phyloP scores from a whole-genome alignment of 2,888 invertebrate genomes.

The Troglohyphantes excavatus region DNA sequence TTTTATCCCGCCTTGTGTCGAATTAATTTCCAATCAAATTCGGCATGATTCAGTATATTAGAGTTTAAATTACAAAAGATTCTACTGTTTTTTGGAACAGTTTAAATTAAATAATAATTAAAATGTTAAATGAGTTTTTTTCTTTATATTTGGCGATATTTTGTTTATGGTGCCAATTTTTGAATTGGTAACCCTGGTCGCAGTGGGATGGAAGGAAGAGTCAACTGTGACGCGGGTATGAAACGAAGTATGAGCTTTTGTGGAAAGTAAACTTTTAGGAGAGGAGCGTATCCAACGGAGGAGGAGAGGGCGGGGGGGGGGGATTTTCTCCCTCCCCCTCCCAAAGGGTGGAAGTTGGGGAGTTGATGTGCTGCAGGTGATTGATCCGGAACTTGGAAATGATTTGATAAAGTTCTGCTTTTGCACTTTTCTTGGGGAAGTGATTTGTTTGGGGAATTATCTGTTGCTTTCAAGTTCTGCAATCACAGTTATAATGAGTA shows the following conservation, averaged over 20 bases:
- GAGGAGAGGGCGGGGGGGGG: neutral
- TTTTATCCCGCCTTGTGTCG: too few relatives aligned
- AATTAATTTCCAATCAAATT: too few relatives aligned
- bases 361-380: neutral
- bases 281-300: slow-evolving; percentile 58
- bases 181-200: slow-evolving; percentile 39
- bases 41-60: too few relatives aligned
- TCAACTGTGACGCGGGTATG: slow-evolving; percentile 70
- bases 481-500: too few relatives aligned
- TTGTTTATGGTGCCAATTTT: too few relatives aligned
- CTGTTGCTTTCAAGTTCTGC: slow-evolving; percentile 1
- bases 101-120: too few relatives aligned
- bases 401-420: slow-evolving; percentile 27
- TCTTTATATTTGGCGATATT: too few relatives aligned
- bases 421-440: neutral
- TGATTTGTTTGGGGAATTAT: slow-evolving; percentile 8
- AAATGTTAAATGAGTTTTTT: too few relatives aligned
- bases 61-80: too few relatives aligned
- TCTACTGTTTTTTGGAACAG: too few relatives aligned
- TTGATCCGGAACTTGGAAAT: slow-evolving; percentile 28
- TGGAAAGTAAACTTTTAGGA: slow-evolving; percentile 77
- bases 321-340: neutral
- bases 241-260: slow-evolving; percentile 69
- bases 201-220: slow-evolving; percentile 73
- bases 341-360: neutral